Evolutionary conservation across 1,140 invertebrate genomes (phyloP).

Genomic region (Drosophila prosaltans): DNA sequence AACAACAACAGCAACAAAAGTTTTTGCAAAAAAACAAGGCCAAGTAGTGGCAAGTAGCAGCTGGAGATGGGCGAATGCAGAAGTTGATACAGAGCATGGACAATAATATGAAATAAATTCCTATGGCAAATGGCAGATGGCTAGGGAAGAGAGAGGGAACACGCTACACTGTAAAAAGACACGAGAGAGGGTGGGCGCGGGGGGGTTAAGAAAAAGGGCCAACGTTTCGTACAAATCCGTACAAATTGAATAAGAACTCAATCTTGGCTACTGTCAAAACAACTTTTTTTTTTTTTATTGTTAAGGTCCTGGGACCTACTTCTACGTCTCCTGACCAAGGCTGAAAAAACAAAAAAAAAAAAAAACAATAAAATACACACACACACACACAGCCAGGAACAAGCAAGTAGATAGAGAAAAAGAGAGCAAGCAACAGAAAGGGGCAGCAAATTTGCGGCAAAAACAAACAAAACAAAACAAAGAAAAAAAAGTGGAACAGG

Average conservation of each 20-base stretch:
- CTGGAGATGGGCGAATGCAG: background rate
- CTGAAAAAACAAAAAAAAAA: conserved; percentile 45
- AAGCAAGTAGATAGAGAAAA: conserved; percentile 4
- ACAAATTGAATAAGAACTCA: conserved; percentile 82
- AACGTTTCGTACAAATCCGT: conserved; percentile 63
- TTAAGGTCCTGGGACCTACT: background rate
- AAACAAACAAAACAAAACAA: conserved; percentile 13
- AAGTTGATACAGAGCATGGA: conserved; percentile 25
- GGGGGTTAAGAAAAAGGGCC: conserved; percentile 31
- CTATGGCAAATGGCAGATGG: conserved; percentile 25
- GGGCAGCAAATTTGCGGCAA: conserved; percentile 18
- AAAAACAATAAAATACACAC: conserved; percentile 27
- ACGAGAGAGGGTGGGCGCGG: conserved; percentile 4
- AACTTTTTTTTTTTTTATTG: conserved; percentile 49
- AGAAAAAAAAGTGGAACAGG: too few relatives aligned
- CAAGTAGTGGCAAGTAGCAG: conserved; percentile 58
- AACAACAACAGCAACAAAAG: conserved; percentile 29
- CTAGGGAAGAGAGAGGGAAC: conserved; percentile 13
- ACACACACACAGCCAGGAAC: conserved; percentile 8
- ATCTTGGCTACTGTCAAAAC: conserved; percentile 80
- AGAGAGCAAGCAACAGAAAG: background rate
- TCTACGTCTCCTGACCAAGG: conserved; percentile 31
- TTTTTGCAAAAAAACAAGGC: conserved; percentile 73
- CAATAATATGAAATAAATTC: conserved; percentile 80
- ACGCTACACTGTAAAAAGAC: background rate